Evolutionary conservation across 2,797 vertebrate species (phyloP).

Genomic region (Anabacerthia variegaticeps): DNA sequence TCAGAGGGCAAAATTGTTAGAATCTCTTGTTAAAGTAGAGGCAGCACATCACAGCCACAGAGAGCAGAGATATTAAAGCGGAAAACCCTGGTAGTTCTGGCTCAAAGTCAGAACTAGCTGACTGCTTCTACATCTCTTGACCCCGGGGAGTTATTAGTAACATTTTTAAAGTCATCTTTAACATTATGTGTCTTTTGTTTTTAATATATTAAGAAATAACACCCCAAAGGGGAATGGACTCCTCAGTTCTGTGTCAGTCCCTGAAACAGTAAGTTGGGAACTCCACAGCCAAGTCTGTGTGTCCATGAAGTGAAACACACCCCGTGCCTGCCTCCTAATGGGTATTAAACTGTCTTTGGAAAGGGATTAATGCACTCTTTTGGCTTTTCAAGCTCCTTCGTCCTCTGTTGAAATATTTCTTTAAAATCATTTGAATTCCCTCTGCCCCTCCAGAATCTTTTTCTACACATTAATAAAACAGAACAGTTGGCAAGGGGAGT

Average conservation of each 20-base stretch:
- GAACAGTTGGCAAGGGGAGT: background rate
- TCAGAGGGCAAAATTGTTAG: slow-evolving; percentile 10
- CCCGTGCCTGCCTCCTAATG: background rate
- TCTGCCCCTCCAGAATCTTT: background rate
- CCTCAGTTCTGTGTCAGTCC: background rate
- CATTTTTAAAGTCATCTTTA: slow-evolving; percentile 13
- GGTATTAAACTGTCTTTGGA: slow-evolving; percentile 4
- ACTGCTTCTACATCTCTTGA: background rate
- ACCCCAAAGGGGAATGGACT: background rate
- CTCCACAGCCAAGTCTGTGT: background rate
- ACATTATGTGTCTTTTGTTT: slow-evolving; percentile 26
- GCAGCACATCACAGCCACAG: background rate
- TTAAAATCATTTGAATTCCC: background rate
- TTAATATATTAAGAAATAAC: slow-evolving; percentile 32
- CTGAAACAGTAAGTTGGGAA: background rate
- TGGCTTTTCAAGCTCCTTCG: background rate
- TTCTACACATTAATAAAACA: background rate
- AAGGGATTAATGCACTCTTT: background rate
- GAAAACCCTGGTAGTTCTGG: slow-evolving; percentile 12
- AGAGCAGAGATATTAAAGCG: background rate
- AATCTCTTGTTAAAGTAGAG: slow-evolving; percentile 6
- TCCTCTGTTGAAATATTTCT: background rate
- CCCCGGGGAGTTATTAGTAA: slow-evolving; percentile 28
- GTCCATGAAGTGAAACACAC: background rate
- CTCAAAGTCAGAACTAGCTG: background rate